A percentile compares a stretch with the other conserved stretches of the same genome.
Evolutionary conservation across 1,140 invertebrate species (phyloP).

Genomic region (Ceratina japonica): DNA sequence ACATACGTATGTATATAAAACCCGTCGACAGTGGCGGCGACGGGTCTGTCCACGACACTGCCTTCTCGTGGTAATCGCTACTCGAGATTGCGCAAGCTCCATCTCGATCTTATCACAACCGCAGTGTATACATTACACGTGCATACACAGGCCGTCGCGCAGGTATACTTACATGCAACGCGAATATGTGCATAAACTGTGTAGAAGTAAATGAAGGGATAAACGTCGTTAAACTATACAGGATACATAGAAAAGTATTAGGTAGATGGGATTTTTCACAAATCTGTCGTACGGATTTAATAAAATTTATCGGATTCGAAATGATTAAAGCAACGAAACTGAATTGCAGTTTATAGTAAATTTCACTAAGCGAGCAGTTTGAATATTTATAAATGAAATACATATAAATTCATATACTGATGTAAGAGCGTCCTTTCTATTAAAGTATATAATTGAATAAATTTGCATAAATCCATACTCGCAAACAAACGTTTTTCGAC

Average conservation of each 20-base stretch:
- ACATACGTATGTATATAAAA: conserved; percentile 15
- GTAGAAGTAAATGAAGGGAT: neutral
- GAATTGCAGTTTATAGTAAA: no score
- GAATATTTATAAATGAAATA: no score
- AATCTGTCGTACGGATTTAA: no score
- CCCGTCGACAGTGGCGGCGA: conserved; percentile 30
- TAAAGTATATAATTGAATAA: no score
- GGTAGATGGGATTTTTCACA: neutral
- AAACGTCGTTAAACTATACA: neutral
- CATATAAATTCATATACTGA: no score
- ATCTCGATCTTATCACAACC: conserved; percentile 60
- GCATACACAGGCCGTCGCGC: neutral
- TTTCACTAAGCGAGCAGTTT: no score
- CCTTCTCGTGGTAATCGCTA: conserved; percentile 58
- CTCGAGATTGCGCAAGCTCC: conserved; percentile 62
- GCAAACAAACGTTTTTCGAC: no score
- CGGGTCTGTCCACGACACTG: conserved; percentile 53
- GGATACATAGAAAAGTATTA: neutral
- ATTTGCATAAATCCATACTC: no score
- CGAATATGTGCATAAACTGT: neutral
- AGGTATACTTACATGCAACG: neutral
- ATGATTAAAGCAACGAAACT: no score
- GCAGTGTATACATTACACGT: conserved; percentile 39
- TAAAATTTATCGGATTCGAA: no score
- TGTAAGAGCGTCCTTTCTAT: no score